Conservation (phyloP, 2,797 vertebrate species). For the Pristis pectinata region DNA sequence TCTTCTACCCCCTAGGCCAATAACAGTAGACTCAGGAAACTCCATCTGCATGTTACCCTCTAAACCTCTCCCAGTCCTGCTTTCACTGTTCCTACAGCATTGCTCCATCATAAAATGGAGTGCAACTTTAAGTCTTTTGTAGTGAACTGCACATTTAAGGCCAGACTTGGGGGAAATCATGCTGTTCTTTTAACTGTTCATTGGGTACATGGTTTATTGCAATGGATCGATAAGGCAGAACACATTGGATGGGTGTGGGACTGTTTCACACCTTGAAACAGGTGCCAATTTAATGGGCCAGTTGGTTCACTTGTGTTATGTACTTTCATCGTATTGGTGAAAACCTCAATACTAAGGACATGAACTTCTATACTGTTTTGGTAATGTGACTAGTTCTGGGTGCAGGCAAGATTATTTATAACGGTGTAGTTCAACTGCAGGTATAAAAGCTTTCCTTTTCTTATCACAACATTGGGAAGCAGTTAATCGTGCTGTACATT, state of each 20-base stretch:
- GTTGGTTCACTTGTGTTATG: no score
- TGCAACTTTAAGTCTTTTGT: not conserved
- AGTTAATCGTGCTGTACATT: not conserved
- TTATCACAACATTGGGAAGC: not conserved
- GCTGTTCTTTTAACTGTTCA: not conserved
- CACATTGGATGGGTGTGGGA: no score
- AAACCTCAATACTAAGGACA: not conserved
- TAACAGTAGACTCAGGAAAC: no score
- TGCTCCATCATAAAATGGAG: not conserved
- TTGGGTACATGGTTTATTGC: not conserved
- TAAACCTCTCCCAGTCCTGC: no score
- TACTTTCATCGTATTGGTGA: not conserved
- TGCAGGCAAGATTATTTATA: not conserved
- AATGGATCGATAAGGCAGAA: not conserved
- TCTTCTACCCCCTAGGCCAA: no score
- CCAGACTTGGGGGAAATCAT: not conserved
- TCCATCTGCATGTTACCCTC: no score
- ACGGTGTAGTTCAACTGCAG: not conserved
- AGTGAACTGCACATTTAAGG: not conserved
- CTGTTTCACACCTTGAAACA: no score
- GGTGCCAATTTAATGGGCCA: no score
- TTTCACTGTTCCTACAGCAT: no score
- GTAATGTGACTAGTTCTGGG: not conserved
- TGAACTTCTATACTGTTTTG: not conserved
- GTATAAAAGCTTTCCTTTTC: not conserved